Conservation (phyloP, 1,140 invertebrate species). For the Penaeus indicus region DNA sequence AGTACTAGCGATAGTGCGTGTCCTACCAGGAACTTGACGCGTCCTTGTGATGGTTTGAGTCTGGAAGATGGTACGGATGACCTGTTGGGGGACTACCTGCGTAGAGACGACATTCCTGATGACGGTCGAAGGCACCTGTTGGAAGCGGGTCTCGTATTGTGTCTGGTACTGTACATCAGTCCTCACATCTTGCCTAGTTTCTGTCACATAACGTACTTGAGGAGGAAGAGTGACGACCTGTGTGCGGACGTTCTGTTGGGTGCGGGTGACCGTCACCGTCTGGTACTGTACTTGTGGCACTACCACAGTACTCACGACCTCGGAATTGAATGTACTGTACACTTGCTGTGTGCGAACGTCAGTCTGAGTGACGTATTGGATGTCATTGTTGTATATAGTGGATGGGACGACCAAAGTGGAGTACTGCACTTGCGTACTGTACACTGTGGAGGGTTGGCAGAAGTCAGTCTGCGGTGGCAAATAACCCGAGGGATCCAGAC, state of each 20-base stretch:
- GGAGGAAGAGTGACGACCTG: slow-evolving; percentile 1
- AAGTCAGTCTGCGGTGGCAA: background rate
- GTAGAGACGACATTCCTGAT: slow-evolving; percentile 58
- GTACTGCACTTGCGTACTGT: slow-evolving; percentile 9
- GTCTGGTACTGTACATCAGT: slow-evolving; percentile 51
- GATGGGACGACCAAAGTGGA: background rate
- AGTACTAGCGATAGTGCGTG: slow-evolving; percentile 35
- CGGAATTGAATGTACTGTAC: background rate
- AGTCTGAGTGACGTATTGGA: background rate
- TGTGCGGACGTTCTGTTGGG: background rate
- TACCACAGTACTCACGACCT: background rate
- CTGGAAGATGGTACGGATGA: slow-evolving; percentile 50
- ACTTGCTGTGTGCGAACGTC: background rate
- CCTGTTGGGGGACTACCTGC: slow-evolving; percentile 43
- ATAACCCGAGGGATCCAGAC: background rate
- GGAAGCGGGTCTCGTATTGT: slow-evolving; percentile 28
- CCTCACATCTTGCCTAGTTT: background rate
- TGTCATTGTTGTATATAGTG: slow-evolving; percentile 6
- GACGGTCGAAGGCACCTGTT: slow-evolving; percentile 50
- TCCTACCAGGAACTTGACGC: slow-evolving; percentile 48
- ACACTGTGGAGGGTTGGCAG: slow-evolving; percentile 3
- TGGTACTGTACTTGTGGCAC: background rate
- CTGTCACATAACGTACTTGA: slow-evolving; percentile 17
- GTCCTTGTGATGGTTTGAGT: slow-evolving; percentile 50
- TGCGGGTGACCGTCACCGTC: background rate